phyloP scores from a whole-genome alignment of 2,888 invertebrate species.

The Lamellibrachia satsuma region DNA sequence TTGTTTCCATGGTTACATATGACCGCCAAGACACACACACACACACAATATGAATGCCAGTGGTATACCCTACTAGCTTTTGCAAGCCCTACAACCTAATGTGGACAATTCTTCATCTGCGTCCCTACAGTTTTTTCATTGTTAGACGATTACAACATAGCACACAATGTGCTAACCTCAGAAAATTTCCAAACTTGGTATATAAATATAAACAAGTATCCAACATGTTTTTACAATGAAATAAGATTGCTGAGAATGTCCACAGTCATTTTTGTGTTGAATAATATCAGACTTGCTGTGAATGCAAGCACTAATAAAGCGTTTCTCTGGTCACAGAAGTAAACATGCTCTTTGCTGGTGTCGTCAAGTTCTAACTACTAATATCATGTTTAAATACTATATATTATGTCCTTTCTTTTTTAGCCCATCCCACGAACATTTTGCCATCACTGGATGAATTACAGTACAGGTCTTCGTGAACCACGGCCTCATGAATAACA shows the following conservation, averaged over 20 bases:
- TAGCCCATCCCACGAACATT: not conserved
- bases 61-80: too few relatives aligned
- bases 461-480: not conserved
- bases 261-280: not conserved
- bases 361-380: not conserved
- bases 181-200: not conserved
- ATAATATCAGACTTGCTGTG: not conserved
- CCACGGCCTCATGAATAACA: not conserved
- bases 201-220: not conserved
- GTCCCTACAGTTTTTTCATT: not conserved
- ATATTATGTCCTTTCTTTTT: not conserved
- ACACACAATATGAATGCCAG: not conserved
- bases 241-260: not conserved
- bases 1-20: conserved; percentile 11
- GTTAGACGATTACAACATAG: not conserved
- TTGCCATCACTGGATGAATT: not conserved
- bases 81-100: not conserved
- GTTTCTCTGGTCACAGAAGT: too few relatives aligned
- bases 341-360: not conserved
- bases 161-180: not conserved
- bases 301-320: not conserved
- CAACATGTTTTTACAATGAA: not conserved
- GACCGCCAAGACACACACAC: not conserved
- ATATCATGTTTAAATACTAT: conserved; percentile 10
- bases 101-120: not conserved